Evolutionary conservation across 2,113 vertebrate species (phyloP).

Genomic region (Cervus canadensis): DNA sequence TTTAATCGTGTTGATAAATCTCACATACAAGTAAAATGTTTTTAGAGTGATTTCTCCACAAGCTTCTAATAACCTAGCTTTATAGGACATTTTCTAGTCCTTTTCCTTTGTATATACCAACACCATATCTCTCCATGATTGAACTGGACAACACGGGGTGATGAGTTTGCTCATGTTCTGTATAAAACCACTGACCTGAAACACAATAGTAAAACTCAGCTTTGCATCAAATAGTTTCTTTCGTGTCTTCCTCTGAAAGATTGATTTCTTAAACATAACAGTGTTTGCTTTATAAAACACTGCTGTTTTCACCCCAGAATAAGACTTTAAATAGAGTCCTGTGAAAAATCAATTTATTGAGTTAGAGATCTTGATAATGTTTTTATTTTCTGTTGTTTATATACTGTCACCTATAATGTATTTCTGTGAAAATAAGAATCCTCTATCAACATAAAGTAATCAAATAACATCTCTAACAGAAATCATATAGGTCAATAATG

Average conservation of each 20-base stretch:
- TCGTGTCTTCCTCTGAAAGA: slow-evolving; percentile 26
- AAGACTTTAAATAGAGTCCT: slow-evolving; percentile 2
- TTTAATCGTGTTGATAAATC: background rate
- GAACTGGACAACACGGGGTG: background rate
- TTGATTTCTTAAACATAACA: slow-evolving; percentile 38
- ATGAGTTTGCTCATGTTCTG: background rate
- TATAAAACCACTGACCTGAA: slow-evolving; percentile 47
- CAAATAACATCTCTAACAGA: background rate
- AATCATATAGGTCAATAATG: background rate
- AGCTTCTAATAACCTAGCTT: background rate
- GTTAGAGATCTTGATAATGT: background rate
- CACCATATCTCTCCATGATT: background rate
- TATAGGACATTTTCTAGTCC: background rate
- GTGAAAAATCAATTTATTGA: slow-evolving; percentile 47
- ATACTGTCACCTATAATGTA: background rate
- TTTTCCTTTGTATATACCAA: background rate
- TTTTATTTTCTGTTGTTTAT: slow-evolving; percentile 12
- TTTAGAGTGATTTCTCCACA: background rate
- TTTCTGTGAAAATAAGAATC: background rate
- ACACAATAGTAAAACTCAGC: background rate
- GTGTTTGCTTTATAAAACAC: slow-evolving; percentile 30
- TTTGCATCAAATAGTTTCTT: slow-evolving; percentile 50
- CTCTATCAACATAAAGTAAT: background rate
- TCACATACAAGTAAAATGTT: background rate
- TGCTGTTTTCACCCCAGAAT: background rate